phyloP scores from a whole-genome alignment of 1,140 invertebrate species.

The Bursaphelenchus mucronatus region DNA sequence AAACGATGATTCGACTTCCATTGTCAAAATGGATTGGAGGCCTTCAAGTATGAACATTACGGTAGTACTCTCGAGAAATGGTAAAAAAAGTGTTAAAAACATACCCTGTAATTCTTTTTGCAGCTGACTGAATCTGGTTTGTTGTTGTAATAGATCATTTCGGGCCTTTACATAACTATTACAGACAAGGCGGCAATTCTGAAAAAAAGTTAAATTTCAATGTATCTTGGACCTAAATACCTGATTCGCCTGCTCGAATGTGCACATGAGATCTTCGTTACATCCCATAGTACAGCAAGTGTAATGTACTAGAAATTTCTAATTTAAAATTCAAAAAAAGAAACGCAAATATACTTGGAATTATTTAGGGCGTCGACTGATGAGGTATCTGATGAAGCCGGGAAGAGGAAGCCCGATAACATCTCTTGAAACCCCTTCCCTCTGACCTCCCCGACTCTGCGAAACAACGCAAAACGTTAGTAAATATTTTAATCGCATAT shows the following conservation, averaged over 20 bases:
- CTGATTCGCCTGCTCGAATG: conserved; percentile 29
- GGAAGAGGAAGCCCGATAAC: no score
- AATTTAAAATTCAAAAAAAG: no score
- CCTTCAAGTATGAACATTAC: conserved; percentile 1
- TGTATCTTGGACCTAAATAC: background rate
- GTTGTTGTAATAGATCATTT: conserved; percentile 4
- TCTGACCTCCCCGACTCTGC: no score
- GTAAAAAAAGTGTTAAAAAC: background rate
- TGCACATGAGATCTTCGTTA: conserved; percentile 15
- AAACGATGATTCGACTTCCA: conserved; percentile 18
- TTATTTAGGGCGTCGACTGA: no score
- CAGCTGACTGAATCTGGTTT: conserved; percentile 14
- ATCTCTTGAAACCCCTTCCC: no score
- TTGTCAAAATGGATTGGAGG: conserved; percentile 4
- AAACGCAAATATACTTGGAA: no score
- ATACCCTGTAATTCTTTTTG: conserved; percentile 28
- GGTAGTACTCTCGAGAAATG: background rate
- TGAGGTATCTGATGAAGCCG: no score
- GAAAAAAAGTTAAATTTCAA: background rate
- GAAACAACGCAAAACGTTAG: no score
- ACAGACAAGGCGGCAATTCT: conserved; percentile 27
- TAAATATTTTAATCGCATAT: background rate
- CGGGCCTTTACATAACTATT: conserved; percentile 12
- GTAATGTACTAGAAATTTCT: no score
- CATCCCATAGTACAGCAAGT: no score